These are phyloP conservation scores for Columba guinea DNA, from an alignment of 2,797 vertebrate genomes.

Conservation along the genomic window DNA sequence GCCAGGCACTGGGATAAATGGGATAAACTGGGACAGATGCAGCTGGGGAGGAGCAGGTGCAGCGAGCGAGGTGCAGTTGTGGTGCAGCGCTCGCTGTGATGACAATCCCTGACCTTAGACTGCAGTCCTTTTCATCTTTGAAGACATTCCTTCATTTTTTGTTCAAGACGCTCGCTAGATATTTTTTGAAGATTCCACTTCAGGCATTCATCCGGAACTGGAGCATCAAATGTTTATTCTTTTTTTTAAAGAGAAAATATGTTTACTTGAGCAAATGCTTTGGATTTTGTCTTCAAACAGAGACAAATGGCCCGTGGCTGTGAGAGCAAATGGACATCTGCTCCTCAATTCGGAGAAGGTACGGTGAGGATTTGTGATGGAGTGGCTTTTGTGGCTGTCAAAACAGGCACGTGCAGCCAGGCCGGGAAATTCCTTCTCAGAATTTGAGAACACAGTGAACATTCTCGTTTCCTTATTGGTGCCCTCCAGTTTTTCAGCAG, in stretches of 20 bases:
- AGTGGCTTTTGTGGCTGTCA: neutral
- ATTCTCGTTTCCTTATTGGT: neutral
- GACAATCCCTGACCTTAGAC: neutral
- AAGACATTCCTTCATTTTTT: neutral
- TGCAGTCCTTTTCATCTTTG: neutral
- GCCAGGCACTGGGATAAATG: neutral
- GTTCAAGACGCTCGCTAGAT: neutral
- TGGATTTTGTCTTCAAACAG: slow-evolving; percentile 73
- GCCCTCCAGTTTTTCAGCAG: neutral
- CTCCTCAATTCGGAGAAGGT: slow-evolving; percentile 99
- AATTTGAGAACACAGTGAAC: neutral
- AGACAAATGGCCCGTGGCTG: slow-evolving; percentile 92
- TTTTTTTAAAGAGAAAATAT: neutral
- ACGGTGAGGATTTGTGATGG: neutral
- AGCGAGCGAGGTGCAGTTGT: neutral
- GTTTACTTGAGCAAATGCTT: neutral
- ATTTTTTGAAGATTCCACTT: neutral
- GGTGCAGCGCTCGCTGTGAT: neutral
- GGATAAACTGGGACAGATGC: neutral
- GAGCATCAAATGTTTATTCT: neutral
- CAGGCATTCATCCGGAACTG: neutral
- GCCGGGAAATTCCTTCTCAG: neutral
- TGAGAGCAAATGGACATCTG: slow-evolving; percentile 95
- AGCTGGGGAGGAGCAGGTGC: neutral
- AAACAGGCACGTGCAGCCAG: neutral